Base-by-base conservation (phyloP, 2,888 invertebrate species). In the Drosophila mercatorum region DNA sequence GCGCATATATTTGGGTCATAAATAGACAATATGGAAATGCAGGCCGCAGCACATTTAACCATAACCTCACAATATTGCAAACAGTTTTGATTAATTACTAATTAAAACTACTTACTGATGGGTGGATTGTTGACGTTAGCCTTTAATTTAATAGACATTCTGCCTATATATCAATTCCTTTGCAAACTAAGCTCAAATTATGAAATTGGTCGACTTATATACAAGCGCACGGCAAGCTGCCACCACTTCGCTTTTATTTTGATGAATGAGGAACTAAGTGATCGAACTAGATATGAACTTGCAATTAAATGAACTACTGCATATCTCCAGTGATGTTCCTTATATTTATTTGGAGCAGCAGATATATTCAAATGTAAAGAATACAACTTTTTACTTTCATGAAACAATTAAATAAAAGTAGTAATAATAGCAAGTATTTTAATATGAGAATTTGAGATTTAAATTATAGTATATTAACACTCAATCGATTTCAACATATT, bases 51-150 rank as follows among this genome's bases (percentile, higher is more conserved):
- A 46, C 43, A 72, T 83, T 76, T 64, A 68, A 59, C 71, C 75
- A 67, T 92, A 92, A 92, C 90, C 91, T 91, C 89, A 89, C 88
- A 86, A 87, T 57, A 63, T 59, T 72, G 63, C 63, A 51, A 34
- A 8, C 58, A 38, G 5, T 53, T 22, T 22, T 38, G 31, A 51
- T 34, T 28, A 7, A 40, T 28, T 36, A n/a, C 10, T n/a, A 53
- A 53, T 63, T 0, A 3, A 2, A 3, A 4, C 5, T 17, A 91
- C 92, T 91, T 89, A 93, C 93, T 92, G 67, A 93, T 92, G 41
- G 93, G 93, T 49, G 93, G 93, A 85, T 92, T 92, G 46, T 89
- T 91, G 41, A 91, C 80, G 75, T 93, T 93, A 4, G 92, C 93
- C 40, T 90, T 91, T 49, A 93, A 73, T 70, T 92, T 92, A 28